Evolutionary conservation across 2,797 vertebrate species (phyloP).

Genomic region (Paguma larvata): DNA sequence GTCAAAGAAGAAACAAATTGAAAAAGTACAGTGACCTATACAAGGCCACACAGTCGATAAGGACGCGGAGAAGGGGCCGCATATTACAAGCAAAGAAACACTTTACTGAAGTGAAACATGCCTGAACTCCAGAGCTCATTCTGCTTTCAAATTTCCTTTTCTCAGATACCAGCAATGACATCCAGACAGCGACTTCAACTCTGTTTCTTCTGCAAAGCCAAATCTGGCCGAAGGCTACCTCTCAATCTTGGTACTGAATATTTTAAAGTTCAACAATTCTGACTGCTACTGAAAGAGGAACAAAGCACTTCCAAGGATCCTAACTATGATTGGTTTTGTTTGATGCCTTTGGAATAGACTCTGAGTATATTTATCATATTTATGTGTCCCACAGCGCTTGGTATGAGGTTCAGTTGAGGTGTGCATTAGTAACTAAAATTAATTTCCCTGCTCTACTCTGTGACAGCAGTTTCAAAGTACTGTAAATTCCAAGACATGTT

Average conservation of each 20-base stretch:
- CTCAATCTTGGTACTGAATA: neutral
- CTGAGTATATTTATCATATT: constrained; percentile 64
- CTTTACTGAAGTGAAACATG: neutral
- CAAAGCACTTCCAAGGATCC: neutral
- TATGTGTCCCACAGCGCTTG: neutral
- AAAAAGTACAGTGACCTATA: neutral
- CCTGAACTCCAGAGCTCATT: neutral
- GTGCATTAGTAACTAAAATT: constrained; percentile 61
- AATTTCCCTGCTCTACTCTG: constrained; percentile 58
- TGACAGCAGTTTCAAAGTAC: constrained; percentile 59
- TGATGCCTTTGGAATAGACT: constrained; percentile 26
- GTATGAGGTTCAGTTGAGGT: constrained; percentile 4
- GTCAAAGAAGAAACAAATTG: constrained; percentile 2
- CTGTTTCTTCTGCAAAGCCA: neutral
- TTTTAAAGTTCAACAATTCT: constrained; percentile 49
- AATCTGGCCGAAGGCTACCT: neutral
- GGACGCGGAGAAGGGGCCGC: neutral
- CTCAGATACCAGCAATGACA: neutral
- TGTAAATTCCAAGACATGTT: constrained; percentile 46
- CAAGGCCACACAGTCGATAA: neutral
- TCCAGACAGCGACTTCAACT: neutral
- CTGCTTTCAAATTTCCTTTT: neutral
- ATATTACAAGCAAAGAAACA: neutral
- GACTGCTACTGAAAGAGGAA: neutral
- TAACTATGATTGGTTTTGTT: constrained; percentile 8